Evolutionary conservation across 2,797 vertebrate genomes (phyloP).

Genomic region (Tragelaphus oryx): DNA sequence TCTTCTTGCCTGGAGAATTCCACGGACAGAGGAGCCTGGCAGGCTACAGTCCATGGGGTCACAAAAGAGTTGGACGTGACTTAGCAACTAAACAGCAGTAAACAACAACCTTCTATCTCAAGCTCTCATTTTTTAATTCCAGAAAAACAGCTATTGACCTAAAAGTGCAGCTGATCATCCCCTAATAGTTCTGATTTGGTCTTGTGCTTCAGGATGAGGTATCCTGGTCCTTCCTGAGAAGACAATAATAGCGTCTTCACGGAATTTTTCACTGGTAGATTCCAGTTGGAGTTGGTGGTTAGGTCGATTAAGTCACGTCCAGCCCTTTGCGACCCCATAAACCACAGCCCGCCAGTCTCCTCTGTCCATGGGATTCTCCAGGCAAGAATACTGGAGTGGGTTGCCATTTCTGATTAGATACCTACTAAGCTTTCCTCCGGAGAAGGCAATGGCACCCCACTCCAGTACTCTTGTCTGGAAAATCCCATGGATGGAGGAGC

Average conservation of each 20-base stretch:
- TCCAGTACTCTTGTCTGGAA: too few species aligned
- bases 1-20: neutral
- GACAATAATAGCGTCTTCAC: neutral
- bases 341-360: accelerated
- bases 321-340: neutral
- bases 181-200: neutral
- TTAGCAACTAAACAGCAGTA: neutral
- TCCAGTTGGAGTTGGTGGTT: neutral
- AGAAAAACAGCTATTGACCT: neutral
- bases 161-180: neutral
- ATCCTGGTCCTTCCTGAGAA: neutral
- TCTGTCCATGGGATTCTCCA: neutral
- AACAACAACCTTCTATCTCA: neutral
- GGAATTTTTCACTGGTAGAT: neutral
- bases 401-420: neutral
- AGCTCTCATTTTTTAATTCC: neutral
- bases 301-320: neutral
- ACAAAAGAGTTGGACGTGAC: neutral
- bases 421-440: neutral
- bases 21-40: neutral
- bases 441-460: too few species aligned
- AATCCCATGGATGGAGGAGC: too few species aligned
- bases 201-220: neutral
- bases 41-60: neutral
- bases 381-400: neutral